These are phyloP conservation scores for Grallaria varia DNA, from an alignment of 2,113 vertebrate species.

Conservation along the genomic window DNA sequence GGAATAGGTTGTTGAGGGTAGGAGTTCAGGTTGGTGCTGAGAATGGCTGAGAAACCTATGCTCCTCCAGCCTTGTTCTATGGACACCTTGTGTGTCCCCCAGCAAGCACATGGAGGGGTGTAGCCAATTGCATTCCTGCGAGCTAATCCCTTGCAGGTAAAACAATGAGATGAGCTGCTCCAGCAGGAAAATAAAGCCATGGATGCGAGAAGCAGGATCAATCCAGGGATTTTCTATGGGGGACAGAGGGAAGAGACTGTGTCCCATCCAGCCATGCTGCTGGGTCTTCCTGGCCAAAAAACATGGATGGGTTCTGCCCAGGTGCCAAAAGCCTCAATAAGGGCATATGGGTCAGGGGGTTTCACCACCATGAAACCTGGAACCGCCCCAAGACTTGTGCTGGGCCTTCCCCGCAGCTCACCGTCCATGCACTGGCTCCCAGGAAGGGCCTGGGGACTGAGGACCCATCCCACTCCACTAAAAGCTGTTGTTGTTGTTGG, in stretches of 20 bases:
- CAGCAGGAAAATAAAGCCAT: neutral
- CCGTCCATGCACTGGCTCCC: neutral
- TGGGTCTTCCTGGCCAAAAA: neutral
- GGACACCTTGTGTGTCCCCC: accelerated
- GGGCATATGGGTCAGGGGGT: accelerated
- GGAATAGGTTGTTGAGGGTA: neutral
- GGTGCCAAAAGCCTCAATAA: neutral
- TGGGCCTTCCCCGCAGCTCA: neutral
- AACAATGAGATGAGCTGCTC: accelerated
- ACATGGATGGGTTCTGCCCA: neutral
- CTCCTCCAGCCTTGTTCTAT: neutral
- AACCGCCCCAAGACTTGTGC: neutral
- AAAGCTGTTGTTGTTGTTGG: slow-evolving; percentile 39
- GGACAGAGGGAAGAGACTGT: neutral
- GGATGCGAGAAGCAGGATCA: neutral
- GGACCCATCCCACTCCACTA: neutral
- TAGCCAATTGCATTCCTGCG: neutral
- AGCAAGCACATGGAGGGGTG: neutral
- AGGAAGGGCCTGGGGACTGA: neutral
- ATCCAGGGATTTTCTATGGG: neutral
- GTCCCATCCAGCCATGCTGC: accelerated
- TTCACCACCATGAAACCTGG: neutral
- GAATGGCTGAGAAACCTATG: neutral
- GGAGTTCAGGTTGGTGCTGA: neutral
- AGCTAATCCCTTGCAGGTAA: neutral